A percentile compares a stretch with the other conserved stretches of the same genome.
Evolutionary conservation across 1,140 invertebrate species (phyloP).

Genomic region (Lethrus apterus): DNA sequence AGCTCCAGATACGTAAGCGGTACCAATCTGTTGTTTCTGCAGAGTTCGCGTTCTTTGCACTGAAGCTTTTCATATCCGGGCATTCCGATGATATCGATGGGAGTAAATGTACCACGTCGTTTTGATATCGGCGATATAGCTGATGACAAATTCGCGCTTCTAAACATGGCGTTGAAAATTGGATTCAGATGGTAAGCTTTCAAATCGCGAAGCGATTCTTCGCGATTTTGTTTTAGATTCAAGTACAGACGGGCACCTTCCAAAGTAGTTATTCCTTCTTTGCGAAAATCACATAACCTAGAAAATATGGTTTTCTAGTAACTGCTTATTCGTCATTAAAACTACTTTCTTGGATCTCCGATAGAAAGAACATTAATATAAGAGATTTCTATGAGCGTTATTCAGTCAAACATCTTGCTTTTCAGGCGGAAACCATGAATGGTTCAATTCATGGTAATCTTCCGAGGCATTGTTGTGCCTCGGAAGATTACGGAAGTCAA

Average conservation of each 20-base stretch:
- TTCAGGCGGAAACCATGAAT: too few relatives aligned
- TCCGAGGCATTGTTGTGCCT: too few relatives aligned
- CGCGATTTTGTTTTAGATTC: constrained; percentile 54
- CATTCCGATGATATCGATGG: constrained; percentile 67
- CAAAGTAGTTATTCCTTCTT: constrained; percentile 62
- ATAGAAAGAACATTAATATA: too few relatives aligned
- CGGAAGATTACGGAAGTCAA: too few relatives aligned
- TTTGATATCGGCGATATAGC: constrained; percentile 17
- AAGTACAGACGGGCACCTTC: constrained; percentile 59
- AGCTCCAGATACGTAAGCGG: constrained; percentile 74
- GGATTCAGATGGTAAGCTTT: constrained; percentile 32
- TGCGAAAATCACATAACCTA: constrained; percentile 58
- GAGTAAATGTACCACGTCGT: constrained; percentile 44
- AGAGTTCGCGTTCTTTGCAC: constrained; percentile 64
- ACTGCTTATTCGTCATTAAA: background rate
- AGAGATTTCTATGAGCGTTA: too few relatives aligned
- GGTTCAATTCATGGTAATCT: too few relatives aligned
- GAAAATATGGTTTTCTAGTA: constrained; percentile 7
- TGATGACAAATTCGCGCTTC: constrained; percentile 28
- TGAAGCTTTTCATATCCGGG: constrained; percentile 73
- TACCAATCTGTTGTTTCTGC: constrained; percentile 62
- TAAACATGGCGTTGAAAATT: constrained; percentile 32
- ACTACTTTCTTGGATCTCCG: too few relatives aligned
- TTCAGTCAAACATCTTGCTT: too few relatives aligned
- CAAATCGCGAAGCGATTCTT: constrained; percentile 49